Evolutionary conservation across 2,888 invertebrate genomes (phyloP).

Genomic region (Dioctria rufipes): DNA sequence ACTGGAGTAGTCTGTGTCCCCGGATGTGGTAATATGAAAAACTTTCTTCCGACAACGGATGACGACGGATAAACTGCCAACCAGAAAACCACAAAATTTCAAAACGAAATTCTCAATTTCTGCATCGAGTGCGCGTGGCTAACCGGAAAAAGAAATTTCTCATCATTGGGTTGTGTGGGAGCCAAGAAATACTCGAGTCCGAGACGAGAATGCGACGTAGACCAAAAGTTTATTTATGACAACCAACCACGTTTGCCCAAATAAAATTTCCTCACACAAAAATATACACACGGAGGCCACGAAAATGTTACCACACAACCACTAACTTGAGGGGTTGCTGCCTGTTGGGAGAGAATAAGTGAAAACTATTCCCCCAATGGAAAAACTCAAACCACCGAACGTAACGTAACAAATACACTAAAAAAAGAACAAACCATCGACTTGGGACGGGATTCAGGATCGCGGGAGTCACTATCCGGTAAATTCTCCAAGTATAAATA

Average conservation of each 20-base stretch:
- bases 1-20: too few species aligned
- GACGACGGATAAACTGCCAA: constrained; percentile 3
- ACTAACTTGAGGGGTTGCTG: constrained; percentile 56
- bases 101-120: not conserved
- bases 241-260: constrained; percentile 70
- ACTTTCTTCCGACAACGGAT: too few species aligned
- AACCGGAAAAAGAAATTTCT: constrained; percentile 35
- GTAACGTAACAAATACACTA: constrained; percentile 15
- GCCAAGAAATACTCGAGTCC: not conserved
- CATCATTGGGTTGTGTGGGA: not conserved
- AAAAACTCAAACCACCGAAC: constrained; percentile 48
- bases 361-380: constrained; percentile 57
- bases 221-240: constrained; percentile 59
- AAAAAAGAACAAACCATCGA: constrained; percentile 47
- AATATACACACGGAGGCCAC: constrained; percentile 64
- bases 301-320: constrained; percentile 65
- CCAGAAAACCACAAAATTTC: constrained; percentile 39
- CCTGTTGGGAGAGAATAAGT: not conserved
- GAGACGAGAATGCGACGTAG: not conserved
- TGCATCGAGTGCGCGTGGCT: constrained; percentile 18
- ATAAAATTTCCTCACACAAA: constrained; percentile 66
- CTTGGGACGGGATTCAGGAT: not conserved
- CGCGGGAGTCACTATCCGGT: constrained; percentile 25
- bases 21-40: too few species aligned
- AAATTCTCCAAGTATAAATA: constrained; percentile 25